Base-by-base conservation (phyloP, 2,888 invertebrate genomes). In the Cephus pulcher region DNA sequence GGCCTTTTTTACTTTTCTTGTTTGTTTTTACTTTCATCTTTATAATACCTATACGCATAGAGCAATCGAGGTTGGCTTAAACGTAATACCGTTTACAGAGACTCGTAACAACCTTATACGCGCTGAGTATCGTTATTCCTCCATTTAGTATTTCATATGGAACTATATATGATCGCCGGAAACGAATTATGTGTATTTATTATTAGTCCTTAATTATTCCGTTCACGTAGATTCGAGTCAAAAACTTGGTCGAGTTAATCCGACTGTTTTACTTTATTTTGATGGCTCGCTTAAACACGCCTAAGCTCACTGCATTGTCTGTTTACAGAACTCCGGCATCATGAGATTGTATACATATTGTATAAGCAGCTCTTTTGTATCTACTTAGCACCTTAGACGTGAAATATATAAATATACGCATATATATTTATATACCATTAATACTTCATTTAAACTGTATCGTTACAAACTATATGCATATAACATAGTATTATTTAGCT, bases 381-480 rank as follows among this genome's bases (percentile, higher is more conserved):
- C 73, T 74, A 69, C 75, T 33, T 82, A 83, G 77, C 82, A 81
- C 81, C 78, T 79, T 56, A 76, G 34, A 75, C 68, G 56, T 76
- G 74, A 73, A 76, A 34, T 69, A 56, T 56, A 80, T 77, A 78
- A 78, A 56, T 74, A 76, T 80, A 80, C 77, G 80, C 82, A 82
- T 82, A 83, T 83, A 83, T 74, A 37, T 77, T 78, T 35, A 56
- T 80, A 80, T 80, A 79, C 34, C 78, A 76, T 75, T 83, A 83
- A 83, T 83, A 83, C 82, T 83, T 82, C 75, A 9, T 23, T 68
- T 56, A 56, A 56, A 56, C 23, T 56, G 23, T 23, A 56, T 56
- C 56, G 56, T 56, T 56, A 56, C 23, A 15, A 23, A 12, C 74
- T 79, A 80, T 75, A 80, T 70, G n/a, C 75, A 73, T 83, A 81